Evolutionary conservation across 2,888 invertebrate species (phyloP).

Genomic region (Eurytoma californica): DNA sequence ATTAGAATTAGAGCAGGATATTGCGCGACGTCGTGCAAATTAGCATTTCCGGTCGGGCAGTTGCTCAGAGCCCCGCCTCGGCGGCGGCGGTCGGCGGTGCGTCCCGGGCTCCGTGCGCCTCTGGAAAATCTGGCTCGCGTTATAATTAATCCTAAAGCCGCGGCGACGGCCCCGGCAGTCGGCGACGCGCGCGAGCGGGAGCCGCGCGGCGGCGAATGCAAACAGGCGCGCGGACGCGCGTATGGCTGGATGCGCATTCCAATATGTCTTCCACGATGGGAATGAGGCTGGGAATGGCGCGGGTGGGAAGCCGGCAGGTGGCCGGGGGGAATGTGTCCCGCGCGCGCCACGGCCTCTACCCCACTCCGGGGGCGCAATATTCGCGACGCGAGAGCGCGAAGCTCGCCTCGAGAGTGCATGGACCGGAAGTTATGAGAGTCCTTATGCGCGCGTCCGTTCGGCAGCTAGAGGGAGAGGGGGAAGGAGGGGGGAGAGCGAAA

Average conservation of each 20-base stretch:
- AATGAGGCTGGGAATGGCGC: conserved; percentile 16
- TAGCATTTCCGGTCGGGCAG: conserved; percentile 38
- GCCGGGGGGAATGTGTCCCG: conserved; percentile 31
- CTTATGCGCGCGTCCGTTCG: conserved; percentile 56
- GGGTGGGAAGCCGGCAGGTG: background rate
- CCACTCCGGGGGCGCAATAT: conserved; percentile 18
- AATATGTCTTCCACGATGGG: conserved; percentile 53
- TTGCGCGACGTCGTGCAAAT: conserved; percentile 35
- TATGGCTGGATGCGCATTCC: conserved; percentile 17
- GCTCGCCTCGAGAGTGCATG: conserved; percentile 51
- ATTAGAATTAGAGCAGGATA: no score
- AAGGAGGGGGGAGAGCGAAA: background rate
- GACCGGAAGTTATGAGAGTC: conserved; percentile 66
- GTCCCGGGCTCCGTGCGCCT: background rate
- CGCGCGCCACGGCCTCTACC: background rate
- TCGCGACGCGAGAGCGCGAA: conserved; percentile 19
- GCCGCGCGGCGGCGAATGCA: conserved; percentile 8
- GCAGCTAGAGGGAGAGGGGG: background rate
- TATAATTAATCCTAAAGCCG: conserved; percentile 45
- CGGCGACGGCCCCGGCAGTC: background rate
- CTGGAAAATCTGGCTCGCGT: conserved; percentile 18
- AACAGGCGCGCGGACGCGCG: conserved; percentile 11
- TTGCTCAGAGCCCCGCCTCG: background rate
- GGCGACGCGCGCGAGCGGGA: background rate
- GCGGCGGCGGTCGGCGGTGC: background rate